Base-by-base conservation (phyloP, 2,888 invertebrate genomes). In the Villa cingulata region DNA sequence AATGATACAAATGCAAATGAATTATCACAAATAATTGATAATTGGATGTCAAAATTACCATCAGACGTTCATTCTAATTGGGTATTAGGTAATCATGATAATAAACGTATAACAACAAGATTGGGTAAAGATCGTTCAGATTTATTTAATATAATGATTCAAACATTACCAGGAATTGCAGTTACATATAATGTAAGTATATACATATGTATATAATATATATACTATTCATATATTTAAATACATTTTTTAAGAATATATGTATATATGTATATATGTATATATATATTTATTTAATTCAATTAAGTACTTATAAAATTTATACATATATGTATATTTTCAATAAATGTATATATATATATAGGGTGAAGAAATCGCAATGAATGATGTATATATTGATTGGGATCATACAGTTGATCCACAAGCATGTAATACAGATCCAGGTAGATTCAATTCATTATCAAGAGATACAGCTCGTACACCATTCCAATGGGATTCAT, bases 351-450 rank as follows among this genome's bases (percentile, higher is more conserved):
- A n/a, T n/a, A n/a, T n/a, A n/a, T n/a, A n/a, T n/a, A n/a, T n/a
- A n/a, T n/a, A 83, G 71, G 86, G 86, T 37, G 85, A 86, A 60
- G 85, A 86, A 68, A 75, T 86, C 38, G 84, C 80, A 1, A 81
- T 85, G 81, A 68, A 71, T 10, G 75, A 83, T 55, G 74, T 73
- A 4, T 71, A 60, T 42, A 62, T 78, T 12, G 71, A 74, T 48
- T 77, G 75, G 75, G 74, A 77, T 58, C 73, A 78, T 16, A 77
- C 76, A 0, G 68, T 72, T 10, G 80, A 80, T 54, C 78, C 78
- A 1, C 71, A 72, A 54, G 79, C 74, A 4, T 74, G 73, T 54
- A 72, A 73, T 48, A 72, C 73, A 16, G 74, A 64, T n/a, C 65
- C 66, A 2, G 58, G 63, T 0, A 59, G 61, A 1, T 74, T 70